Base-by-base conservation (phyloP, 1,140 invertebrate genomes). In the Hylaeus volcanicus region DNA sequence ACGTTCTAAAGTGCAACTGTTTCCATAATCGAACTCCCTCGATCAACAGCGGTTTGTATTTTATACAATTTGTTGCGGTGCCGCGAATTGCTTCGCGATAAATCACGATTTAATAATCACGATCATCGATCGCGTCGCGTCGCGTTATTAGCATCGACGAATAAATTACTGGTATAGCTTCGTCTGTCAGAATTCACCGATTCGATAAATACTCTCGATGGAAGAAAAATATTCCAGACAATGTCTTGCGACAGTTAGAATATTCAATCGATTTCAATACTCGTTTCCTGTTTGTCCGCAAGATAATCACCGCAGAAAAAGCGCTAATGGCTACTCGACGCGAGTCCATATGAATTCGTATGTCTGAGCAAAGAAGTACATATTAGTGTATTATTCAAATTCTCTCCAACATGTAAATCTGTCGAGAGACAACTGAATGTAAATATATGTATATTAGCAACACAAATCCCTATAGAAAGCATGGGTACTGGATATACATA, bases 41-140 rank as follows among this genome's bases (percentile, higher is more conserved):
- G 41, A 45, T 64, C 64, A 8, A 11, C 37, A 11, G 1, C 37
- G 1, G n/a, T 6, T 15, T 9, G 61, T 11, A 11, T 43, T 45
- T 45, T 45, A 45, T 68, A 45, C 51, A 15, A 56, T 14, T 39
- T 45, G 37, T 26, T 61, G 6, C 53, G 39, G 26, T 11, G 37
- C 11, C 68, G 55, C 70, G 60, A 66, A 78, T n/a, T n/a, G n/a
- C n/a, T n/a, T n/a, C n/a, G n/a, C n/a, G n/a, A n/a, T n/a, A n/a
- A n/a, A n/a, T n/a, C n/a, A n/a, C n/a, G n/a, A n/a, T 61, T 61
- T 70, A 61, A 70, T 51, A 61, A 69, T 51, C 60, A 43, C 37
- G 0, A 45, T 45, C 37, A 51, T 55, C 12, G 9, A 12, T 2
- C 45, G 37, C 26, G 26, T 26, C 0, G 3, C 9, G 41, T 39